A percentile compares a stretch with the other conserved stretches of the same genome.
These are phyloP conservation scores for Ispidina lecontei DNA, from an alignment of 2,797 vertebrate genomes.

Conservation along the genomic window DNA sequence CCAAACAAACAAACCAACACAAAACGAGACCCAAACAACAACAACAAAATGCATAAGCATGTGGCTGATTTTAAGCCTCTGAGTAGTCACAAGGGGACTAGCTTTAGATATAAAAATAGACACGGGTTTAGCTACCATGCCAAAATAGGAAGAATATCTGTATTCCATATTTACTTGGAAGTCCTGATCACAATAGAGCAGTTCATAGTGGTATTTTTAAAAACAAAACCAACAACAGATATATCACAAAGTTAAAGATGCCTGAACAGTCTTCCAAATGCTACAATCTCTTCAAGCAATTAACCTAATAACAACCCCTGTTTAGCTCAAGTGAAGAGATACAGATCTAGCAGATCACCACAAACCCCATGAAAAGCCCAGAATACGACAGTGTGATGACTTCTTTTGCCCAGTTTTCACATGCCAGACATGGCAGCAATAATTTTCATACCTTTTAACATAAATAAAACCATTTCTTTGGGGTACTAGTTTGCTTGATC, in stretches of 20 bases:
- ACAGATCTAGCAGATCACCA: background rate
- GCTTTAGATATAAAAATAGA: background rate
- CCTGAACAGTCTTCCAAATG: background rate
- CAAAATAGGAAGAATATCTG: background rate
- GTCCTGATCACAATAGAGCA: background rate
- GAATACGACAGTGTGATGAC: fast-evolving
- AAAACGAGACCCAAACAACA: too few relatives aligned
- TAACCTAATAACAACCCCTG: fast-evolving
- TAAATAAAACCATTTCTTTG: background rate
- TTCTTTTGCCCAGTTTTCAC: background rate
- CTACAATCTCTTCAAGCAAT: fast-evolving
- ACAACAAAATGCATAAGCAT: background rate
- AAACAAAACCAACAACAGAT: background rate
- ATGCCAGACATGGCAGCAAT: fast-evolving
- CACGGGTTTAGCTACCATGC: fast-evolving
- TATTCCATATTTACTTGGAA: background rate
- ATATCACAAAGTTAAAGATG: background rate
- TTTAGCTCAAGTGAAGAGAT: background rate
- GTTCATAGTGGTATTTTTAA: background rate
- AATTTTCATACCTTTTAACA: background rate
- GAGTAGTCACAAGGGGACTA: fast-evolving
- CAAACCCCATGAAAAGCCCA: background rate
- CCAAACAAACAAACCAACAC: background rate
- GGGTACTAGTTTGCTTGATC: background rate
- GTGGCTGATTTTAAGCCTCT: background rate